phyloP scores from a whole-genome alignment of 2,888 invertebrate species.

The Caenorhabditis wallacei region DNA sequence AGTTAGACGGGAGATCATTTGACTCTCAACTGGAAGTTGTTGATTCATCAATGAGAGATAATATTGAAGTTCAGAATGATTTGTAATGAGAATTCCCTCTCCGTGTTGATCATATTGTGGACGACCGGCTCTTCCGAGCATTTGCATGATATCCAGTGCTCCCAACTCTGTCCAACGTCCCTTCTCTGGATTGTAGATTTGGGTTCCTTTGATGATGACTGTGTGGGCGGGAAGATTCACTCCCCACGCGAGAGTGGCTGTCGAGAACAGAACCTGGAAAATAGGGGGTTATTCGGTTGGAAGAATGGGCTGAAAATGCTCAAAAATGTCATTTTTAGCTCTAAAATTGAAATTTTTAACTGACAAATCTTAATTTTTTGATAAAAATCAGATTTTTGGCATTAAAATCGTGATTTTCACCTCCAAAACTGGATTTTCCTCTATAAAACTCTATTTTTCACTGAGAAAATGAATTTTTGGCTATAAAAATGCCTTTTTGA shows the following conservation, averaged over 20 bases:
- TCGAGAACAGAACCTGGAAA: constrained; percentile 91
- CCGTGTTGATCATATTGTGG: constrained; percentile 99
- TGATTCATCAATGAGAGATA: constrained; percentile 98
- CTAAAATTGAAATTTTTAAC: too few species aligned
- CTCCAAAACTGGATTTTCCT: too few species aligned
- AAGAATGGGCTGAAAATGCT: background rate
- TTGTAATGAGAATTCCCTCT: constrained; percentile 96
- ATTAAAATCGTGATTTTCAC: too few species aligned
- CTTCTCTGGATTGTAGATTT: constrained; percentile 98
- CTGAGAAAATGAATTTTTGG: too few species aligned
- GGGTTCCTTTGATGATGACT: constrained; percentile 96
- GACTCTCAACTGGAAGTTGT: constrained; percentile 98
- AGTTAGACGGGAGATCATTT: constrained; percentile 93
- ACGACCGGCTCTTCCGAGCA: constrained; percentile 97
- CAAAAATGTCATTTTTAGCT: background rate
- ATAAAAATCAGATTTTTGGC: too few species aligned
- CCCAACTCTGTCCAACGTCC: constrained; percentile 98
- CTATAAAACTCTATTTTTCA: too few species aligned
- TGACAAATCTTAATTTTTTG: too few species aligned
- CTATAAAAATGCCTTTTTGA: too few species aligned
- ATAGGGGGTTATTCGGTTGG: background rate
- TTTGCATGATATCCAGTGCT: constrained; percentile 97
- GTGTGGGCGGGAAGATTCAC: constrained; percentile 99
- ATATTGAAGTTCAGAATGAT: constrained; percentile 98
- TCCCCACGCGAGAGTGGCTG: constrained; percentile 99